These are phyloP conservation scores for Charadrius vociferus DNA, from an alignment of 2,113 vertebrate genomes.

Conservation along the genomic window DNA sequence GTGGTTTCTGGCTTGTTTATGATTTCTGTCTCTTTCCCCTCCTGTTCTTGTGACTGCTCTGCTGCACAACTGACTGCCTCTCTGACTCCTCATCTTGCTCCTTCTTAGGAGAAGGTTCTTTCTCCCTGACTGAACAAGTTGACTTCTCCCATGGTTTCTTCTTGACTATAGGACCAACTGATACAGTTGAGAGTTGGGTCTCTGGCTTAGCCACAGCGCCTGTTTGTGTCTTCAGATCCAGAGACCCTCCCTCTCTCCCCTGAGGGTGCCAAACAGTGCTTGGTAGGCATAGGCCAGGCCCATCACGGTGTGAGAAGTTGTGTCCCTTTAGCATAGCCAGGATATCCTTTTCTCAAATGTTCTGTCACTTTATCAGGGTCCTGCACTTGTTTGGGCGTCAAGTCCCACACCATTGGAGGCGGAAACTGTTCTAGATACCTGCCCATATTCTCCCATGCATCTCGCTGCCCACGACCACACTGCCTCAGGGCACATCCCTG, in stretches of 20 bases:
- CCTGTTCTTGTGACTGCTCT: background rate
- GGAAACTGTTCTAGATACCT: background rate
- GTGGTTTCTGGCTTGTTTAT: background rate
- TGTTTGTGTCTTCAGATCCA: background rate
- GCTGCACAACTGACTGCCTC: background rate
- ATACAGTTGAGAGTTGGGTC: background rate
- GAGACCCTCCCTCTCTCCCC: background rate
- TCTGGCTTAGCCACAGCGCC: background rate
- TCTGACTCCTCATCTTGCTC: background rate
- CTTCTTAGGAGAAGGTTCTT: background rate
- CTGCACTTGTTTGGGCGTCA: background rate
- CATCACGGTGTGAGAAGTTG: fast-evolving
- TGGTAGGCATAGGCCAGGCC: background rate
- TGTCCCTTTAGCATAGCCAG: background rate
- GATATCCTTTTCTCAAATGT: background rate
- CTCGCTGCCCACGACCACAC: background rate
- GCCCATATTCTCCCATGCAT: background rate
- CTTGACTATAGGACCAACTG: background rate
- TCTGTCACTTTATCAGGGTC: background rate
- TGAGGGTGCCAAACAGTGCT: background rate
- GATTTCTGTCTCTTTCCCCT: background rate
- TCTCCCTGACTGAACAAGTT: background rate
- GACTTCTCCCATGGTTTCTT: background rate
- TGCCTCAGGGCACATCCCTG: background rate
- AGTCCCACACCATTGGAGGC: background rate